These are phyloP conservation scores for Poeciliopsis presidionis DNA, from an alignment of 2,797 vertebrate genomes.

Conservation along the genomic window DNA sequence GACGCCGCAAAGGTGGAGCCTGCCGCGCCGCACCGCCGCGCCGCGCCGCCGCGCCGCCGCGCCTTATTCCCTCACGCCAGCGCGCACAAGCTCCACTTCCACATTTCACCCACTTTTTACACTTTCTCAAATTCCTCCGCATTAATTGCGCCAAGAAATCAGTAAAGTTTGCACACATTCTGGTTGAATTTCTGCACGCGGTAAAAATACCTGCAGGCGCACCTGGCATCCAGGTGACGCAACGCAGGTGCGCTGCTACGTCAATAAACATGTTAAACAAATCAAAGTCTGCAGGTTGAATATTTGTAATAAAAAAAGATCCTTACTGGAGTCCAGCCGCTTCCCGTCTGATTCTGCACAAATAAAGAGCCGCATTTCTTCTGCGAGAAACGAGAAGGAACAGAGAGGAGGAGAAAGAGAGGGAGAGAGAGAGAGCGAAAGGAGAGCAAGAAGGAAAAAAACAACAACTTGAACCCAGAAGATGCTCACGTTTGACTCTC, in stretches of 20 bases:
- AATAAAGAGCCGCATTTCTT: constrained; percentile 48
- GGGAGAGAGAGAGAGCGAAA: not conserved
- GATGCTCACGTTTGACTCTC: constrained; percentile 98
- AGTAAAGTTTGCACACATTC: not conserved
- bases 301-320: constrained; percentile 16
- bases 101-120: not conserved
- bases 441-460: too few relatives aligned
- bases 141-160: not conserved
- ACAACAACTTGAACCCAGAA: constrained; percentile 89
- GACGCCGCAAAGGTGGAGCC: constrained; percentile 88
- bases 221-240: constrained; percentile 10
- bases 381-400: constrained; percentile 64
- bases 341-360: constrained; percentile 1
- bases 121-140: not conserved
- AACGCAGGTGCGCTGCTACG: constrained; percentile 22
- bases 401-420: constrained; percentile 45
- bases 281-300: not conserved
- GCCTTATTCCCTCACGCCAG: not conserved
- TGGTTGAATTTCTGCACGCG: not conserved
- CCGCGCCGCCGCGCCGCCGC: constrained; percentile 44
- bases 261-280: not conserved
- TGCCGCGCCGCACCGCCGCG: constrained; percentile 53
- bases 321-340: constrained; percentile 62
- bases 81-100: not conserved
- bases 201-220: not conserved